Percentiles rank a stretch among this genome's conserved stretches.
phyloP scores from a whole-genome alignment of 2,888 invertebrate species.

The Acrocyrtus sp. region DNA sequence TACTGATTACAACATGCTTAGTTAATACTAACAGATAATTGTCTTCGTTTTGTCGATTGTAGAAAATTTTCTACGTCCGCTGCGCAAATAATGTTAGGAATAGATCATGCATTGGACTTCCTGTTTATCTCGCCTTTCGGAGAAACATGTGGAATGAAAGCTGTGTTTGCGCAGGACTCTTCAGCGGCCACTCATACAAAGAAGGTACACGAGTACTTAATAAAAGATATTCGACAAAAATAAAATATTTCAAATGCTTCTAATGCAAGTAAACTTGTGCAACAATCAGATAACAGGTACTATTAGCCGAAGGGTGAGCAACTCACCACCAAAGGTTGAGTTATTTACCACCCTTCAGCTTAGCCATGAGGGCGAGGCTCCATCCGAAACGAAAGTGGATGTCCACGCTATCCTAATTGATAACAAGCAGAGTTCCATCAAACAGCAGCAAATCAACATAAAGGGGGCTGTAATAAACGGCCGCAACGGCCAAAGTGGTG shows the following conservation, averaged over 20 bases:
- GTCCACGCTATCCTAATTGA: constrained; percentile 27
- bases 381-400: constrained; percentile 34
- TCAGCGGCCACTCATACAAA: constrained; percentile 37
- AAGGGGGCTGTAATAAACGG: constrained; percentile 24
- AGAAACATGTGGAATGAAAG: constrained; percentile 56
- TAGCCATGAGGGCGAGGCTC: constrained; percentile 24
- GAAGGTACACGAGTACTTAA: constrained; percentile 23
- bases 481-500: constrained; percentile 16
- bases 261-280: background rate
- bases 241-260: background rate
- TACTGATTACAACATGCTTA: too few relatives aligned
- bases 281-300: constrained; percentile 9
- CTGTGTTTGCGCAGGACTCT: constrained; percentile 37
- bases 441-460: constrained; percentile 37
- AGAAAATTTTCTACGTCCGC: constrained; percentile 42
- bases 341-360: background rate
- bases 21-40: too few relatives aligned
- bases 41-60: constrained; percentile 1
- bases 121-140: constrained; percentile 51
- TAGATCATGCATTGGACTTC: constrained; percentile 51
- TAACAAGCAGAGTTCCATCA: constrained; percentile 15
- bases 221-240: background rate
- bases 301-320: constrained; percentile 19
- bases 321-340: constrained; percentile 28
- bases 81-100: constrained; percentile 37